phyloP scores from a whole-genome alignment of 2,888 invertebrate species.

The Polydrusus tereticollis region DNA sequence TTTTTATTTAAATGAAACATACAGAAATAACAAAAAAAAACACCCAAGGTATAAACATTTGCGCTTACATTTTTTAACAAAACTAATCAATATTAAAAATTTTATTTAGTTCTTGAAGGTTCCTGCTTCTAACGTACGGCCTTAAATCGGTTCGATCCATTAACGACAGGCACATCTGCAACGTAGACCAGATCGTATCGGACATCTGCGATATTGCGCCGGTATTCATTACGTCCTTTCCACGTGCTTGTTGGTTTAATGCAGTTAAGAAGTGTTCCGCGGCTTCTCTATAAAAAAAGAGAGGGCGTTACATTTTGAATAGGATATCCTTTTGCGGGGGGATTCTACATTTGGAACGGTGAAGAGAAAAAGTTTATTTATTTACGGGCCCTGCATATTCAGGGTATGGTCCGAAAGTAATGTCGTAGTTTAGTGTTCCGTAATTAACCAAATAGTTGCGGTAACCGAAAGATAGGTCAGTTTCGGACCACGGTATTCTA shows the following conservation, averaged over 20 bases:
- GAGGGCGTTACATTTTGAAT: no score
- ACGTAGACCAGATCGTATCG: constrained; percentile 93
- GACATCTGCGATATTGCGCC: constrained; percentile 77
- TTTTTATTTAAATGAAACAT: constrained; percentile 5
- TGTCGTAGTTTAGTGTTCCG: no score
- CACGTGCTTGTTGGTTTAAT: constrained; percentile 90
- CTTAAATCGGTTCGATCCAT: constrained; percentile 79
- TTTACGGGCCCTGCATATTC: no score
- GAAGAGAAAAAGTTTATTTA: no score
- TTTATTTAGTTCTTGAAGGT: constrained; percentile 74
- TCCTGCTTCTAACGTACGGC: constrained; percentile 73
- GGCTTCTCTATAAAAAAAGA: constrained; percentile 78
- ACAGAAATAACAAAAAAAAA: background rate
- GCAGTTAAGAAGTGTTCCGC: constrained; percentile 95
- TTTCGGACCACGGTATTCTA: no score
- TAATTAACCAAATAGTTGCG: no score
- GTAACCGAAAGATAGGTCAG: no score
- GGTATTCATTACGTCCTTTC: constrained; percentile 69
- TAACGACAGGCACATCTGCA: constrained; percentile 88
- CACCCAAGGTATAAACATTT: background rate
- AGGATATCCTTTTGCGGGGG: no score
- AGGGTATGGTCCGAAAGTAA: no score
- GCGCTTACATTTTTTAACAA: constrained; percentile 11
- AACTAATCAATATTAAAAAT: constrained; percentile 72
- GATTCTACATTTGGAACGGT: no score